These are phyloP conservation scores for Festucalex cinctus DNA, from an alignment of 2,113 vertebrate species.

Conservation along the genomic window DNA sequence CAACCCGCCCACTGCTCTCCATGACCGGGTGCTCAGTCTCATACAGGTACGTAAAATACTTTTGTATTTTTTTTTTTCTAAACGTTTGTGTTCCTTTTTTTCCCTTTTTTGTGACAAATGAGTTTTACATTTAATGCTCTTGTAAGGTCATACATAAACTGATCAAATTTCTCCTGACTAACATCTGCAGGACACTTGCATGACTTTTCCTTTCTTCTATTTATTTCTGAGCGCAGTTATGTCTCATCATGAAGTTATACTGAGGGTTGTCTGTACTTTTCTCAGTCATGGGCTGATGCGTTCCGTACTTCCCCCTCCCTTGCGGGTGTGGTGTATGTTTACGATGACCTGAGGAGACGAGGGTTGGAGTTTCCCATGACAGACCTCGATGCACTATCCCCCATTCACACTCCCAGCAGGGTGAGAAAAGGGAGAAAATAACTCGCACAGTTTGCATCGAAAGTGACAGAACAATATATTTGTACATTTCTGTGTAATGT, in stretches of 20 bases:
- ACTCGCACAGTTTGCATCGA: not conserved
- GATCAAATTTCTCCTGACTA: not conserved
- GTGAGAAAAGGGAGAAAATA: slow-evolving; percentile 60
- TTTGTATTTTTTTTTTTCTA: not conserved
- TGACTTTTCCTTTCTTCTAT: not conserved
- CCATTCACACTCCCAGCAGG: slow-evolving; percentile 94
- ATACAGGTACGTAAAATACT: slow-evolving; percentile 82
- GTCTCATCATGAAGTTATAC: not conserved
- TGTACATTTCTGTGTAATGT: not conserved
- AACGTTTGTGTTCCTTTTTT: not conserved
- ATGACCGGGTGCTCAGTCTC: slow-evolving; percentile 89
- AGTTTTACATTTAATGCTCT: slow-evolving; percentile 9
- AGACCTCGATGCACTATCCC: slow-evolving; percentile 91
- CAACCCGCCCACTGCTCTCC: slow-evolving; percentile 85
- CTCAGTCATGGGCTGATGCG: slow-evolving; percentile 93
- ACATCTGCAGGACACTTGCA: not conserved
- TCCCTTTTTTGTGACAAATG: not conserved
- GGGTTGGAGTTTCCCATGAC: slow-evolving; percentile 98
- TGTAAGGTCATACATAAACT: not conserved
- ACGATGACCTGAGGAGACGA: slow-evolving; percentile 89
- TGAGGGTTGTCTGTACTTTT: slow-evolving; percentile 1
- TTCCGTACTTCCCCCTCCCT: slow-evolving; percentile 91
- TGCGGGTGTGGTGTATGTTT: slow-evolving; percentile 86
- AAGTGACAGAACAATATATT: not conserved
- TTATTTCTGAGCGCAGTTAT: not conserved